phyloP scores from a whole-genome alignment of 1,140 invertebrate species.

The Ctenoplectra terminalis region DNA sequence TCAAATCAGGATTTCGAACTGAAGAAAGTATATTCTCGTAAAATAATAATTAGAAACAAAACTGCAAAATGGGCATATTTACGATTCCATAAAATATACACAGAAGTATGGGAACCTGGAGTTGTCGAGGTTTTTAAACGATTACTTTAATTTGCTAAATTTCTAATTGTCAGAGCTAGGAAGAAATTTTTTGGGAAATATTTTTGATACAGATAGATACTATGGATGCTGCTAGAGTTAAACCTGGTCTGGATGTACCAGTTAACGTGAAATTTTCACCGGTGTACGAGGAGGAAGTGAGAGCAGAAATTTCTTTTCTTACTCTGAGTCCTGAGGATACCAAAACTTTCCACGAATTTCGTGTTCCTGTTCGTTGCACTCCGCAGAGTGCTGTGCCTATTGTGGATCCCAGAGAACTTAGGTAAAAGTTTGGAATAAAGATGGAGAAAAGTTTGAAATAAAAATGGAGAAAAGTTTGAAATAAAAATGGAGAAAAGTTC shows the following conservation, averaged over 20 bases:
- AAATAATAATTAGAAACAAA: conserved; percentile 10
- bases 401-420: conserved; percentile 14
- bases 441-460: too few relatives aligned
- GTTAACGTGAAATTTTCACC: conserved; percentile 41
- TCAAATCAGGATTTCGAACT: neutral
- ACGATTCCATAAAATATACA: conserved; percentile 15
- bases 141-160: neutral
- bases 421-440: neutral
- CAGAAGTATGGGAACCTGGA: conserved; percentile 29
- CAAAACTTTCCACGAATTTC: conserved; percentile 26
- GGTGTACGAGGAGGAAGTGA: conserved; percentile 10
- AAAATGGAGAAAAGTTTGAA: too few relatives aligned
- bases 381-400: neutral
- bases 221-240: conserved; percentile 20
- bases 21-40: neutral
- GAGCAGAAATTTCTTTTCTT: conserved; percentile 28
- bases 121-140: neutral
- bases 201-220: conserved; percentile 7
- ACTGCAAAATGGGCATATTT: conserved; percentile 35
- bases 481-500: too few relatives aligned
- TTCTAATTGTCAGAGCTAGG: too few relatives aligned
- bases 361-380: conserved; percentile 14
- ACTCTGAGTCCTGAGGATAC: conserved; percentile 7
- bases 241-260: conserved; percentile 7
- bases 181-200: neutral